Evolutionary conservation across 2,888 invertebrate genomes (phyloP), one percentile per base, ranked within the genome.

Genomic region (Carterocephalus palaemon): DNA sequence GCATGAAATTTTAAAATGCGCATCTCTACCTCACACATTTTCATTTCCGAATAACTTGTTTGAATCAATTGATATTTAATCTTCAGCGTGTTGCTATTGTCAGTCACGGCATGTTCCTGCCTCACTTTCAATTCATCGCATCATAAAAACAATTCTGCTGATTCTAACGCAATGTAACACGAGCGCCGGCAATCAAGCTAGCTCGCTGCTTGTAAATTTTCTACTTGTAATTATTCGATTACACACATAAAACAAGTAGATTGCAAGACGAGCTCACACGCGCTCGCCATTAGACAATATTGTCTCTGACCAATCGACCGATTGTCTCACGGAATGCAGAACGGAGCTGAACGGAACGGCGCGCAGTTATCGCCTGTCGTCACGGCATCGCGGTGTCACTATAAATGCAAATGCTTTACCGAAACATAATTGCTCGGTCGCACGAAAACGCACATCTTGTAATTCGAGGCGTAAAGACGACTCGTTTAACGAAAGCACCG

Each of bases 81-180:
- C 29, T 22, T 22, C 12, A 58, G 59, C 52, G 53, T 62, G 58
- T 64, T 60, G 61, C 70, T 60, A 70, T 67, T 73, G 68, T 75
- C 69, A 65, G 64, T 68, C 70, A 63, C 62, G 65, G 66, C 65
- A 58, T 68, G 67, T 73, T 71, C 41, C 56, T 53, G 60, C 57
- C 57, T 67, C 63, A 64, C 66, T 71, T 75, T 74, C 71, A 63
- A 73, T 71, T 67, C 67, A 75, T 75, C 68, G 74, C 71, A 67
- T 73, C 63, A 51, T 65, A 71, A 74, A 78, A 75, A 77, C 75
- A 78, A 77, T 78, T 61, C n/a, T n/a, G n/a, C n/a, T 65, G 60
- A 63, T 62, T n/a, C n/a, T n/a, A n/a, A n/a, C 54, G 56, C 62
- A 61, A 63, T 65, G 63, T 70, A 67, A 72, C 68, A 62, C 60